These are phyloP conservation scores for Byasa hedistus DNA, from an alignment of 2,888 invertebrate species.

Conservation along the genomic window DNA sequence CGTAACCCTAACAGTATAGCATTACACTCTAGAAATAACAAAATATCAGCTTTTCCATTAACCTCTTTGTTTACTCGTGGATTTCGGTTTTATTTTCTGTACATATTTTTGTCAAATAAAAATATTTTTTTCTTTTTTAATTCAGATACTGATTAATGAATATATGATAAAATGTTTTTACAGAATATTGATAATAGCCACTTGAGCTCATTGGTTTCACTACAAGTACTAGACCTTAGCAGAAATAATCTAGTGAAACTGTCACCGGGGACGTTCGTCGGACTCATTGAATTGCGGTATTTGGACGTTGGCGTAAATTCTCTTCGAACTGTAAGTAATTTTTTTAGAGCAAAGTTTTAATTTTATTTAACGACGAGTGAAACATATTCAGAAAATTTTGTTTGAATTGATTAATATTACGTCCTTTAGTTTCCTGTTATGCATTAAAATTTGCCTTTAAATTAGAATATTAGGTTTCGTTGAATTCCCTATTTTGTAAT, in stretches of 20 bases:
- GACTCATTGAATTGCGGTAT: slow-evolving; percentile 84
- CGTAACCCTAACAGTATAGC: background rate
- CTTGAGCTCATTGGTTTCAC: slow-evolving; percentile 82
- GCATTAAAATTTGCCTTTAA: background rate
- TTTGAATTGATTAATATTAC: no score
- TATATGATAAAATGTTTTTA: slow-evolving; percentile 42
- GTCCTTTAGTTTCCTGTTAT: slow-evolving; percentile 3
- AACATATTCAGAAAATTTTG: slow-evolving; percentile 8
- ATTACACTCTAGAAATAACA: background rate
- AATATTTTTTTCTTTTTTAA: background rate
- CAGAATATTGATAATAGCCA: slow-evolving; percentile 89
- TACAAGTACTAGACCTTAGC: slow-evolving; percentile 90
- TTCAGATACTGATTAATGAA: background rate
- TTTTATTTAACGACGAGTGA: slow-evolving; percentile 17
- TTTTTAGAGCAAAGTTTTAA: slow-evolving; percentile 15
- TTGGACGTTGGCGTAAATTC: slow-evolving; percentile 93
- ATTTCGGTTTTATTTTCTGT: background rate
- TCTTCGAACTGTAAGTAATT: slow-evolving; percentile 86
- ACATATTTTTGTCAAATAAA: background rate
- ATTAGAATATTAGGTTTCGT: background rate
- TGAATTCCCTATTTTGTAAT: no score
- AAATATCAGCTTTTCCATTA: background rate
- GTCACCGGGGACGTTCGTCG: slow-evolving; percentile 89
- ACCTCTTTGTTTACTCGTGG: background rate
- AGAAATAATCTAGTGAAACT: slow-evolving; percentile 91